Conservation (phyloP, 2,797 vertebrate genomes). For the Trachops cirrhosus region DNA sequence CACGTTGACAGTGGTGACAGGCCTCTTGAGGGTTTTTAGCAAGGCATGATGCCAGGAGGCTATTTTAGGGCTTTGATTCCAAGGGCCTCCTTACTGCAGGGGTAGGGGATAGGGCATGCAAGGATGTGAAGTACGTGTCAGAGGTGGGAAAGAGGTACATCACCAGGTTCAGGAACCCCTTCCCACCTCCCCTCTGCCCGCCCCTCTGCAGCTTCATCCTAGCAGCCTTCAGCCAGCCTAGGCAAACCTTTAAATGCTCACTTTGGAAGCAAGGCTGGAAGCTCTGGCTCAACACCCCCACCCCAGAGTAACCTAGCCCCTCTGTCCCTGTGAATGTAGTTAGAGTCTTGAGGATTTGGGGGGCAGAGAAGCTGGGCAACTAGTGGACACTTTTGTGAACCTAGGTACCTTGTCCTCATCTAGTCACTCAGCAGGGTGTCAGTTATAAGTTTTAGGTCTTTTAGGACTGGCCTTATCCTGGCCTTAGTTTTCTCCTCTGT, state of each 20-base stretch:
- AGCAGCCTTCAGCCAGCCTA: background rate
- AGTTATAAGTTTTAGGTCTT: background rate
- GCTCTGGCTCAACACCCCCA: background rate
- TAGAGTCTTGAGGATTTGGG: background rate
- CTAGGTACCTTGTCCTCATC: too few species aligned
- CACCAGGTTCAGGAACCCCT: background rate
- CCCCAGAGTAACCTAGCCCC: background rate
- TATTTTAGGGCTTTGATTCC: background rate
- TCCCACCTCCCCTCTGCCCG: background rate
- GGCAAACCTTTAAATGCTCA: background rate
- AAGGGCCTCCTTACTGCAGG: background rate
- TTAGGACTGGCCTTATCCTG: background rate
- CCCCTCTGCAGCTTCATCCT: background rate
- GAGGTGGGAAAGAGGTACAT: background rate
- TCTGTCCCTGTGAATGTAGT: background rate
- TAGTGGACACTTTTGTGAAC: background rate
- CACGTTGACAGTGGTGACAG: background rate
- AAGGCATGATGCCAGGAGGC: background rate
- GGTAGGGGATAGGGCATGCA: background rate
- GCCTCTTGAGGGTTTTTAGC: background rate
- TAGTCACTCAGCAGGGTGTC: background rate
- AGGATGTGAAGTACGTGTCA: background rate
- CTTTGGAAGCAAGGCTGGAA: slow-evolving; percentile 18
- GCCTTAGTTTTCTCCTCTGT: background rate
- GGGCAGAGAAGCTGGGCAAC: background rate